Evolutionary conservation across 2,888 invertebrate species (phyloP).

Genomic region (Acrobeloides nanus): DNA sequence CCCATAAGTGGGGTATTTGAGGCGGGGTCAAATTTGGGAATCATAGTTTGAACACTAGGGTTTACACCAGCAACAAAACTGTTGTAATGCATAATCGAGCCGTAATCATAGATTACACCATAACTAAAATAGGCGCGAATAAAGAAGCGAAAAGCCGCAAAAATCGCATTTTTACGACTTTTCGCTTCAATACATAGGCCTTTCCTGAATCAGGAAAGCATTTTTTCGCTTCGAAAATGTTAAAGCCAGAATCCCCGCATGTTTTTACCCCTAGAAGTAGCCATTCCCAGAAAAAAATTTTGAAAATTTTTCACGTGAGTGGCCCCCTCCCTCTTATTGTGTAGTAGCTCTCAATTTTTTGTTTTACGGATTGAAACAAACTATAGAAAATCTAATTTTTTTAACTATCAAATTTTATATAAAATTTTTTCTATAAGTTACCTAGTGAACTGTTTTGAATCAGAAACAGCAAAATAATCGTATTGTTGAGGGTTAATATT

Average conservation of each 20-base stretch:
- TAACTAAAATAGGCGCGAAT: constrained; percentile 30
- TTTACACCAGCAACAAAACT: constrained; percentile 41
- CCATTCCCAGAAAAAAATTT: too few species aligned
- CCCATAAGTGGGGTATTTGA: constrained; percentile 34
- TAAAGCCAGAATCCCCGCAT: too few species aligned
- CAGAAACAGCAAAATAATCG: constrained; percentile 46
- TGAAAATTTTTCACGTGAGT: too few species aligned
- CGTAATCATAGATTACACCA: constrained; percentile 39
- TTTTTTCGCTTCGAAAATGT: too few species aligned
- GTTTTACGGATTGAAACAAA: constrained; percentile 6
- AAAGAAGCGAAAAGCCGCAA: too few species aligned
- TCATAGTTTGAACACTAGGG: constrained; percentile 41
- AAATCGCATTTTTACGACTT: too few species aligned
- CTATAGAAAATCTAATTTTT: background rate
- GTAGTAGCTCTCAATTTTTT: background rate
- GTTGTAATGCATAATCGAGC: constrained; percentile 50
- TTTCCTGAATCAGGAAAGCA: too few species aligned
- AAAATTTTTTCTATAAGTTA: constrained; percentile 11
- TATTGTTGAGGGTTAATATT: constrained; percentile 52
- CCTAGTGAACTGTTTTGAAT: constrained; percentile 42
- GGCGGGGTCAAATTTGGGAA: constrained; percentile 25
- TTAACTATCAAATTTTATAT: constrained; percentile 14
- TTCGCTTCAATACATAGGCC: too few species aligned
- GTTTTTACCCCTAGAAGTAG: too few species aligned
- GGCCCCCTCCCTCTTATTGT: too few species aligned